A percentile compares a stretch with the other conserved stretches of the same genome.
These are phyloP conservation scores for Empidonax alnorum DNA, from an alignment of 2,113 vertebrate genomes.

Conservation along the genomic window DNA sequence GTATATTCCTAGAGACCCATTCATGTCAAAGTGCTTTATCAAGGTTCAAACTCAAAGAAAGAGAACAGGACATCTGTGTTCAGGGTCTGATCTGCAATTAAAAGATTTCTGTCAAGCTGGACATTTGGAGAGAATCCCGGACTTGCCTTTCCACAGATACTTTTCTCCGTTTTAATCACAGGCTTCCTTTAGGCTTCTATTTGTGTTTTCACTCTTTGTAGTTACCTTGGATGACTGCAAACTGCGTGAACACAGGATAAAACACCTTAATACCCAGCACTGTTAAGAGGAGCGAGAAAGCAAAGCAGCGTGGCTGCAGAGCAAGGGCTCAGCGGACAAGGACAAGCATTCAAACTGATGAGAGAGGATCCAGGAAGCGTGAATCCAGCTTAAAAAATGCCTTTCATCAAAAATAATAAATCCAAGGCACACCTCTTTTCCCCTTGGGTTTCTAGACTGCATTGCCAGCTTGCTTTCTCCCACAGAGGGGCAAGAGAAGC, in stretches of 20 bases:
- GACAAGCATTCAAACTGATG: background rate
- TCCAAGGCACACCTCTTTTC: background rate
- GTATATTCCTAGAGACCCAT: background rate
- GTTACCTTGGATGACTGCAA: background rate
- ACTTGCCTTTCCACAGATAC: background rate
- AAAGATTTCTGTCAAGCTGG: background rate
- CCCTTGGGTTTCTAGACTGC: background rate
- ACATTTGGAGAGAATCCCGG: background rate
- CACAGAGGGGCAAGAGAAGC: background rate
- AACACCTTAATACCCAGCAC: background rate
- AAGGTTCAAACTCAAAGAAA: background rate
- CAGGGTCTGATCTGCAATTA: background rate
- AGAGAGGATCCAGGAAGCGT: background rate
- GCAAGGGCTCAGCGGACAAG: background rate
- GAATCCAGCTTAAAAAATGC: background rate
- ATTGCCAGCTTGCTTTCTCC: background rate
- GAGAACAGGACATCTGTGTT: background rate
- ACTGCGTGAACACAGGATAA: background rate
- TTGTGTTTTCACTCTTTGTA: background rate
- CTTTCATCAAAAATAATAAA: background rate
- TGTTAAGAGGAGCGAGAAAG: background rate
- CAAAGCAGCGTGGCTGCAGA: background rate
- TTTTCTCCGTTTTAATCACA: background rate
- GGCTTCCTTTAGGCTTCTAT: background rate
- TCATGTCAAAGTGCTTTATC: background rate